Evolutionary conservation across 2,888 invertebrate genomes (phyloP), one percentile per base, ranked within the genome.

Genomic region (Eubasilissa splendida): DNA sequence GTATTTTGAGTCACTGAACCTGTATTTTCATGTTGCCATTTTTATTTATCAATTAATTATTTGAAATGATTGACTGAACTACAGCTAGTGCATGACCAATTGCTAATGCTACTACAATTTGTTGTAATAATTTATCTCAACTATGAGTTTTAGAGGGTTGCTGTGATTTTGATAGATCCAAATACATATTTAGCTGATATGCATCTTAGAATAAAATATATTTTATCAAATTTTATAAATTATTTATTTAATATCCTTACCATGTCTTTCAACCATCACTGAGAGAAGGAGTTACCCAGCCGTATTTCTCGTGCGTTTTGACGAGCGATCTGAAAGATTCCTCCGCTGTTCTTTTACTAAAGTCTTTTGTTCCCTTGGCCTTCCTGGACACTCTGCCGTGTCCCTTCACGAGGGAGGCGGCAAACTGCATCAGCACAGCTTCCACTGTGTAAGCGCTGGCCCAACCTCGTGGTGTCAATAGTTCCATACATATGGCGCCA

Each of bases 291-390:
- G 96, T 96, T 73, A 96, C 96, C 96, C 96, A 96, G 77, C 96
- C 96, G 87, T 96, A 96, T 87, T 96, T 96, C 87, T 96, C 96
- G 87, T 96, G 96, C 9, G 96, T 96, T 88, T 96, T 96, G 80
- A 96, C 96, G 84, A 96, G 91, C 80, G 95, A 96, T 85, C 96
- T 92, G 89, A 96, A 96, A 52, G 96, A 95, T 86, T 96, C 96
- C 87, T 96, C 96, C n/a, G 96, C 96, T 76, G 95, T 93, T 84
- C 95, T 92, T 84, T 89, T 91, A 85, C 92, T 95, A 88, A 96
- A 96, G 87, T 95, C 95, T 86, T 96, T 94, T 86, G 94, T 92
- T 85, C 93, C 93, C 86, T 96, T 94, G 84, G 94, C 91, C 87
- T 95, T 95, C 85, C 95, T 93, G 85, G 95, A 94, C 85, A 96